phyloP scores from a whole-genome alignment of 2,888 invertebrate genomes.

The Lasioglossum pauxillum region DNA sequence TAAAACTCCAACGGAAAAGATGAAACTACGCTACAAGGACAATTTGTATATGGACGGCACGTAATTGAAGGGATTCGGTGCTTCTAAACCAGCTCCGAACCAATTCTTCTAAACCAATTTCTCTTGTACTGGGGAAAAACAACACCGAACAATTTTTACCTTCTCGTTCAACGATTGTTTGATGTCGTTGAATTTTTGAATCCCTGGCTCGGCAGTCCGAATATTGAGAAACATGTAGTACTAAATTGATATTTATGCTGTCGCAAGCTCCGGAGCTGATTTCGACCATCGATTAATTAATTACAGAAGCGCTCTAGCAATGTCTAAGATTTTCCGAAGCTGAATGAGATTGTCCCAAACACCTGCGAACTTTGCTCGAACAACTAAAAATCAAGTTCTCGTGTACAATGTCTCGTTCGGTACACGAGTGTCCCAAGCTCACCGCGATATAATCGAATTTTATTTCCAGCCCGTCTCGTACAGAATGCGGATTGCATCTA shows the following conservation, averaged over 20 bases:
- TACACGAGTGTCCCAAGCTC: background rate
- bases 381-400: background rate
- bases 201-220: no score
- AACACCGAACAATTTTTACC: background rate
- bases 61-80: background rate
- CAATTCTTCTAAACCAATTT: background rate
- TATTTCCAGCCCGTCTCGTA: conserved; percentile 42
- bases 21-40: background rate
- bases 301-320: background rate
- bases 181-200: no score
- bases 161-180: background rate
- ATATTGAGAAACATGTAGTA: no score
- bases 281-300: no score
- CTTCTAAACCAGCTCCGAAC: background rate
- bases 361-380: background rate
- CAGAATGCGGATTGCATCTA: conserved; percentile 61
- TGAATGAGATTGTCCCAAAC: background rate
- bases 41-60: background rate
- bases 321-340: background rate
- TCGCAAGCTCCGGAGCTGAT: no score
- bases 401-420: background rate
- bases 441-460: conserved; percentile 25
- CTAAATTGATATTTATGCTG: no score
- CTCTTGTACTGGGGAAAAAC: background rate
- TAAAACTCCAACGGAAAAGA: background rate